Conservation (phyloP, 2,113 vertebrate species). For the Pampusana beccarii region DNA sequence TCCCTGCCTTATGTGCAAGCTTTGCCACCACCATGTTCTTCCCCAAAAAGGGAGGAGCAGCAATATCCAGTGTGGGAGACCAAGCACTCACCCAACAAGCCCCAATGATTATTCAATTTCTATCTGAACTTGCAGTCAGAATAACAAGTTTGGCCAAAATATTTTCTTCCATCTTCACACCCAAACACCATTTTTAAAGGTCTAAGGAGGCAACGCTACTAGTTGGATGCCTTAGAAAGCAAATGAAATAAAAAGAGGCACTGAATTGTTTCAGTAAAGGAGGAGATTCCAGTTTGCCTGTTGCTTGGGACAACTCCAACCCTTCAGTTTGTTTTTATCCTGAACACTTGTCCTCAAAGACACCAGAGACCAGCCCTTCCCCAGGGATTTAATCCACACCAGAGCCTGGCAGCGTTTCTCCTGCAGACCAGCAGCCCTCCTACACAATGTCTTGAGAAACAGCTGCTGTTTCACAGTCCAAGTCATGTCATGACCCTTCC, state of each 20-base stretch:
- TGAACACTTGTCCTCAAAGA: neutral
- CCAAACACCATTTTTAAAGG: neutral
- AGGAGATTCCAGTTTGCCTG: neutral
- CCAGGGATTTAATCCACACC: neutral
- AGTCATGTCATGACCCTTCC: constrained; percentile 11
- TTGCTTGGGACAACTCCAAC: neutral
- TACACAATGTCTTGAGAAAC: neutral
- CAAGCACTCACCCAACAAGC: neutral
- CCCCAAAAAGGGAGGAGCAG: neutral
- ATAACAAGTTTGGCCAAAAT: neutral
- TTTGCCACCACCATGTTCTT: neutral
- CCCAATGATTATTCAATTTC: neutral
- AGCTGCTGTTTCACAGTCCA: neutral
- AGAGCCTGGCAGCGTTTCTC: neutral
- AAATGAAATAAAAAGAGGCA: neutral
- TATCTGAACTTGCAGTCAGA: neutral
- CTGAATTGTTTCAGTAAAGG: neutral
- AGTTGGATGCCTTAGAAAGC: neutral
- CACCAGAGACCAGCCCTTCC: neutral
- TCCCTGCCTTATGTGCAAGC: neutral
- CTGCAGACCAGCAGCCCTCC: neutral
- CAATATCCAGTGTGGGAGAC: neutral
- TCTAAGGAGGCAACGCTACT: neutral
- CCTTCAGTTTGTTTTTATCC: neutral
- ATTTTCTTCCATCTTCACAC: neutral